Conservation (phyloP, 2,797 vertebrate species). For the Momotus momota region DNA sequence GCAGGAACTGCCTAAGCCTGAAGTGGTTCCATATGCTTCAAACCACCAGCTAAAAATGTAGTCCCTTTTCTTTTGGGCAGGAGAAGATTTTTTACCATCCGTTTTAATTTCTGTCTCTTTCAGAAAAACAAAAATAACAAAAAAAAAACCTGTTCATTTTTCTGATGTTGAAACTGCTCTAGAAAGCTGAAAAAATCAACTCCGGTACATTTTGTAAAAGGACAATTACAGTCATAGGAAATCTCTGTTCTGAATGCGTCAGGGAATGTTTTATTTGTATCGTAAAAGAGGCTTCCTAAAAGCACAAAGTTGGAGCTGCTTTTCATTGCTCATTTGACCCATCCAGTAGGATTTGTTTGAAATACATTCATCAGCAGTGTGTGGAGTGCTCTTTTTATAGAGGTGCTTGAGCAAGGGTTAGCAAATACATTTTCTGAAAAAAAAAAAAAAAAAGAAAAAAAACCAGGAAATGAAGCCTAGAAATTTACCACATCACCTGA, state of each 20-base stretch:
- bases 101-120: neutral
- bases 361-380: neutral
- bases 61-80: neutral
- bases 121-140: neutral
- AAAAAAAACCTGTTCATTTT: neutral
- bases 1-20: neutral
- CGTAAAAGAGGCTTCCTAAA: neutral
- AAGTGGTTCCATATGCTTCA: constrained; percentile 30
- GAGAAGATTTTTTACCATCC: neutral
- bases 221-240: neutral
- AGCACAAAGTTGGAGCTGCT: neutral
- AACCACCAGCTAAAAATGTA: neutral
- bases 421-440: neutral
- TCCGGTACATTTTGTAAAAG: neutral
- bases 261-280: neutral
- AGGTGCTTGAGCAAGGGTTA: neutral
- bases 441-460: neutral
- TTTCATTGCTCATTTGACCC: neutral
- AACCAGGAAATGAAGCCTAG: neutral
- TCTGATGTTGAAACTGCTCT: neutral
- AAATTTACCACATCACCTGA: constrained; percentile 33
- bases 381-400: neutral
- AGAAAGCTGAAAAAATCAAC: neutral
- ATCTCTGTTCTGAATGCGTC: neutral
- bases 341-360: neutral